Evolutionary conservation across 2,888 invertebrate species (phyloP).

Genomic region (Margaritifera margaritifera): DNA sequence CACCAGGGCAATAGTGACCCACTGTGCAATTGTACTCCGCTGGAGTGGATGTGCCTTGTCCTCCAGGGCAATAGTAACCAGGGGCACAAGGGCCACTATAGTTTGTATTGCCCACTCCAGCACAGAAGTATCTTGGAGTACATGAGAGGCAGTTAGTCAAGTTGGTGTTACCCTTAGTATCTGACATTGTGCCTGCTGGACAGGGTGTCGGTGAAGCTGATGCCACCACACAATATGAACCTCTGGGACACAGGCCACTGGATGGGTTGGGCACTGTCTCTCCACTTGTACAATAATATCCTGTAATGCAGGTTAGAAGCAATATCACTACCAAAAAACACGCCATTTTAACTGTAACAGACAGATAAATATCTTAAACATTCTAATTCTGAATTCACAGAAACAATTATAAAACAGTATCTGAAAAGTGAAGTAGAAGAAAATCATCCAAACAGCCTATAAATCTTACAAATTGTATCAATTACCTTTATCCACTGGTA

Average conservation of each 20-base stretch:
- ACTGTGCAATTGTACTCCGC: conserved; percentile 62
- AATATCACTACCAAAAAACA: not conserved
- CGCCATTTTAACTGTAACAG: not conserved
- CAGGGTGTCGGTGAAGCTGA: conserved; percentile 62
- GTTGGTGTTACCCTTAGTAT: conserved; percentile 56
- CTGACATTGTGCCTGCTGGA: conserved; percentile 65
- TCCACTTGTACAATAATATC: conserved; percentile 63
- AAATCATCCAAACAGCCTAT: no score
- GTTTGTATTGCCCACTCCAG: conserved; percentile 56
- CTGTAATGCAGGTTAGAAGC: conserved; percentile 43
- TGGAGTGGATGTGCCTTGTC: conserved; percentile 85
- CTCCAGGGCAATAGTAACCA: conserved; percentile 89
- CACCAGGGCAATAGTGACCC: conserved; percentile 67
- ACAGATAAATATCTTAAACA: no score
- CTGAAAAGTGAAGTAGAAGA: not conserved
- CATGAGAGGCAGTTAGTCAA: conserved; percentile 60
- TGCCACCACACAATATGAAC: conserved; percentile 62
- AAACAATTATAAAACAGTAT: not conserved
- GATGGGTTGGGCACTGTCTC: conserved; percentile 58
- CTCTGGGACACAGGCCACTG: conserved; percentile 53
- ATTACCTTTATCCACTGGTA: no score
- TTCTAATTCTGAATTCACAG: not conserved
- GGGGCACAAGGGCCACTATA: conserved; percentile 61
- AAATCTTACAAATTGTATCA: no score
- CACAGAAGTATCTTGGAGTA: conserved; percentile 66